Evolutionary conservation across 2,113 vertebrate genomes (phyloP).

Genomic region (Myrmecobius fasciatus): DNA sequence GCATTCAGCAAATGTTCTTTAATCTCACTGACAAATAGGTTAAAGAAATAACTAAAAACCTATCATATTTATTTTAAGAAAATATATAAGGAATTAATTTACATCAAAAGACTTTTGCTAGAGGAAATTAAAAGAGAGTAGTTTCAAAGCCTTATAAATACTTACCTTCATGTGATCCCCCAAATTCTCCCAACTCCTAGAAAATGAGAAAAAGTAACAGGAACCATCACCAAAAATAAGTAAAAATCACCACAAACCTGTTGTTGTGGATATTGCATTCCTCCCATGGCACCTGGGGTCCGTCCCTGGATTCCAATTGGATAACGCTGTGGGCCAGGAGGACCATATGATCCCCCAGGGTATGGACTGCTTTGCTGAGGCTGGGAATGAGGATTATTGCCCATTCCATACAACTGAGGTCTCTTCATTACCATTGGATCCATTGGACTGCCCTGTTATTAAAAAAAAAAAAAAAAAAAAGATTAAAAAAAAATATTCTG

Average conservation of each 20-base stretch:
- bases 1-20: not conserved
- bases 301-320: slow-evolving; percentile 94
- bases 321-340: slow-evolving; percentile 93
- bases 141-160: not conserved
- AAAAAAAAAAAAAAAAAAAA: slow-evolving; percentile 66
- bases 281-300: slow-evolving; percentile 90
- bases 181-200: not conserved
- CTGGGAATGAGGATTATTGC: slow-evolving; percentile 91
- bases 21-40: slow-evolving; percentile 14
- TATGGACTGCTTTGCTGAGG: slow-evolving; percentile 92
- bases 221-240: not conserved
- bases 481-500: not conserved
- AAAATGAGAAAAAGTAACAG: not conserved
- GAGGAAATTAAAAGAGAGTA: not conserved
- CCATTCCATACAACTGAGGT: slow-evolving; percentile 95
- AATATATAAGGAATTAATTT: not conserved
- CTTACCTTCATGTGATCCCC: not conserved
- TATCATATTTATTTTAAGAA: slow-evolving; percentile 36
- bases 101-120: not conserved
- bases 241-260: slow-evolving; percentile 88
- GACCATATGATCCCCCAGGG: slow-evolving; percentile 91
- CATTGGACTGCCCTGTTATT: slow-evolving; percentile 92
- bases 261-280: slow-evolving; percentile 96
- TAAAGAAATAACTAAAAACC: rapidly evolving
- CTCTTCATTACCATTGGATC: slow-evolving; percentile 99